Conservation (phyloP, 1,140 invertebrate genomes). For the Amyelois transitella region DNA sequence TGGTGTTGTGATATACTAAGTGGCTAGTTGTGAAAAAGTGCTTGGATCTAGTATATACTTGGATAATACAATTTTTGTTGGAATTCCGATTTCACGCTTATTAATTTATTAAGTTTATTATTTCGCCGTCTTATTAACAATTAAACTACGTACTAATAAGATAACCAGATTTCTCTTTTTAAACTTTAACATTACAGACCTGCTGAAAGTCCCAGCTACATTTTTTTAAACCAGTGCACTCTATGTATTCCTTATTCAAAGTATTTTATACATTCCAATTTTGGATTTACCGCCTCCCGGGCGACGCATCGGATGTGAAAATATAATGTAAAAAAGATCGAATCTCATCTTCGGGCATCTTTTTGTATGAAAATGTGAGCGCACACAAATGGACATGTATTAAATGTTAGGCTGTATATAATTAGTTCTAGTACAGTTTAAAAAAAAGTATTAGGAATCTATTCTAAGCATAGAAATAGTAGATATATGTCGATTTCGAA, state of each 20-base stretch:
- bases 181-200: neutral
- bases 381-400: slow-evolving; percentile 39
- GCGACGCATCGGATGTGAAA: slow-evolving; percentile 1
- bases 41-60: neutral
- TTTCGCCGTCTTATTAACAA: too few relatives aligned
- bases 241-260: neutral
- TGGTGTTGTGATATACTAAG: neutral
- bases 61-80: neutral
- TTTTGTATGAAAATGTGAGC: slow-evolving; percentile 22
- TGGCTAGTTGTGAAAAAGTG: neutral
- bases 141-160: too few relatives aligned
- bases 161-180: too few relatives aligned
- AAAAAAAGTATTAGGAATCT: slow-evolving; percentile 61
- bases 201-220: too few relatives aligned
- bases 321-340: slow-evolving; percentile 7
- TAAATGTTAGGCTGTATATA: slow-evolving; percentile 54
- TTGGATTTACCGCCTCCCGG: slow-evolving; percentile 3
- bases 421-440: slow-evolving; percentile 27
- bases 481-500: slow-evolving; percentile 47
- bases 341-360: slow-evolving; percentile 20
- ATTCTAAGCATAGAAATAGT: slow-evolving; percentile 54
- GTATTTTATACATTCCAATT: slow-evolving; percentile 11
- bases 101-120: too few relatives aligned
- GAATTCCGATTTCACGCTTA: too few relatives aligned
- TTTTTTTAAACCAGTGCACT: too few relatives aligned